phyloP scores from a whole-genome alignment of 2,113 vertebrate genomes.

The Zosterops borbonicus region DNA sequence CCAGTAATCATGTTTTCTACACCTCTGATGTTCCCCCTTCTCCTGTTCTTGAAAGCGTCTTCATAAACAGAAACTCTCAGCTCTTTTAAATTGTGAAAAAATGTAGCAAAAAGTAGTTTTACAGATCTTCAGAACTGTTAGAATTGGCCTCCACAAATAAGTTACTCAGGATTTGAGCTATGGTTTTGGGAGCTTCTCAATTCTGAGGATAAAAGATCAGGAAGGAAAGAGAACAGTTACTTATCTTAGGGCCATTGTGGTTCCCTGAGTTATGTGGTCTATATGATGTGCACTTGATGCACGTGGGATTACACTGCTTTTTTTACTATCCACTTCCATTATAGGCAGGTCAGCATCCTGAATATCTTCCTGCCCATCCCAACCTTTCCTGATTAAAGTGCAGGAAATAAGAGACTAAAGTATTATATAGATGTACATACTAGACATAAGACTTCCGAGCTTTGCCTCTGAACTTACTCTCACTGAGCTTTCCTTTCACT shows the following conservation, averaged over 20 bases:
- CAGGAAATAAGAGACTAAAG: slow-evolving; percentile 33
- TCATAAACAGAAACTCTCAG: neutral
- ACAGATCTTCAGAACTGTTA: neutral
- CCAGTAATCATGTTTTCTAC: neutral
- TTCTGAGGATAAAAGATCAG: slow-evolving; percentile 33
- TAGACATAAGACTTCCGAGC: neutral
- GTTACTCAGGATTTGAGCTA: slow-evolving; percentile 1
- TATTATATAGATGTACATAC: neutral
- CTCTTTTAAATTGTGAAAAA: neutral
- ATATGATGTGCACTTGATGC: neutral
- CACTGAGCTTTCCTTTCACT: neutral
- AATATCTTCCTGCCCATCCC: slow-evolving; percentile 55
- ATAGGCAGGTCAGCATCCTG: neutral
- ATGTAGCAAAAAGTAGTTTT: neutral
- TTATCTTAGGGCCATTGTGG: slow-evolving; percentile 14
- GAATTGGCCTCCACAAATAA: neutral
- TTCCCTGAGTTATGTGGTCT: slow-evolving; percentile 39
- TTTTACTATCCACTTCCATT: slow-evolving; percentile 28
- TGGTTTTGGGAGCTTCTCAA: neutral
- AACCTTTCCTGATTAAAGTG: slow-evolving; percentile 23
- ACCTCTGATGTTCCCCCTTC: neutral
- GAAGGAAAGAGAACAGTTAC: slow-evolving; percentile 49
- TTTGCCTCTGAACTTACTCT: neutral
- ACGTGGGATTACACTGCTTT: neutral
- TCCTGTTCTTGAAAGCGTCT: neutral